Conservation (phyloP, 2,888 invertebrate species). For the Pharmacophagus antenor region DNA sequence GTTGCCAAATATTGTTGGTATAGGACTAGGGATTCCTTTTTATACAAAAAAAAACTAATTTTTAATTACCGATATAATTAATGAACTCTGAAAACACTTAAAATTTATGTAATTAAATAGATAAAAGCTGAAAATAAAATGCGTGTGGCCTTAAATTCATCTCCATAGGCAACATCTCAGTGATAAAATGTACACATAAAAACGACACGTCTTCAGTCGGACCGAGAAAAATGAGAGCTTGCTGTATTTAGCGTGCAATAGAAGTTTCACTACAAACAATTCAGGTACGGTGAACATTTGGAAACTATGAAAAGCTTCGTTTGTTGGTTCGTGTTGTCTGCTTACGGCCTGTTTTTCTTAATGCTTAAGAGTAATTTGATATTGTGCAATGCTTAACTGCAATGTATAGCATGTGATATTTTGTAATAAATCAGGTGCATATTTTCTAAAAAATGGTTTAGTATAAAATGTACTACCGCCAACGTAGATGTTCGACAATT, state of each 20-base stretch:
- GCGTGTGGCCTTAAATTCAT: too few species aligned
- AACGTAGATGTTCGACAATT: not conserved
- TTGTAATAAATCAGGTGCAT: not conserved
- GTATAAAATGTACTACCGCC: not conserved
- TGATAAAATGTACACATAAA: not conserved
- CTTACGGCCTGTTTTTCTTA: constrained; percentile 11
- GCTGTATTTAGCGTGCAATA: constrained; percentile 2
- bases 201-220: not conserved
- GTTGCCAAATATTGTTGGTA: constrained; percentile 1
- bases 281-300: constrained; percentile 1
- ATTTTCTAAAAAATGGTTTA: not conserved
- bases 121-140: too few species aligned
- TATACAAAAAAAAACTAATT: too few species aligned
- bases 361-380: constrained; percentile 18
- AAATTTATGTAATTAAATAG: too few species aligned
- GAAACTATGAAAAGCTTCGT: not conserved
- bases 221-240: not conserved
- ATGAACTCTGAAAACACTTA: too few species aligned
- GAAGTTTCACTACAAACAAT: not conserved
- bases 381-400: constrained; percentile 3
- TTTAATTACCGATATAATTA: too few species aligned
- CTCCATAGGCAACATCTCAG: constrained; percentile 15
- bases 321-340: constrained; percentile 1
- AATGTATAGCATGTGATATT: not conserved
- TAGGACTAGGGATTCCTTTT: too few species aligned